These are phyloP conservation scores for Zaprionus kolodkinae DNA, from an alignment of 1,140 invertebrate species.

Conservation along the genomic window DNA sequence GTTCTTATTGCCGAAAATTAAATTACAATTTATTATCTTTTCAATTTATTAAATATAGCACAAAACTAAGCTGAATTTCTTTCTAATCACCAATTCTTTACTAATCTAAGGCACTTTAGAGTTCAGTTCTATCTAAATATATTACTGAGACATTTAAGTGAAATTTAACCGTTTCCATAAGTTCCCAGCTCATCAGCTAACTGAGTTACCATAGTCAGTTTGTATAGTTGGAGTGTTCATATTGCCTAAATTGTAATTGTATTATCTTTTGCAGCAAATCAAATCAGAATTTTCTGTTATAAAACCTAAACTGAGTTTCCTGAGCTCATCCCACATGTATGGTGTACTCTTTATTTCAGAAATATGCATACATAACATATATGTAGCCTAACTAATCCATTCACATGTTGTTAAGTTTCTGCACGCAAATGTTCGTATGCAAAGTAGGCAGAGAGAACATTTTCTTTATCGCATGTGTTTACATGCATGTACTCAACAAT, in stretches of 20 bases:
- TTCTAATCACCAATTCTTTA: too few relatives aligned
- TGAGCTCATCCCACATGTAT: neutral
- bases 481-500: slow-evolving; percentile 74
- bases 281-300: neutral
- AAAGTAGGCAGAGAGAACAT: neutral
- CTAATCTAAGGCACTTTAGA: too few relatives aligned
- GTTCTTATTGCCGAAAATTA: neutral
- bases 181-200: neutral
- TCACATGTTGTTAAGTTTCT: slow-evolving; percentile 2
- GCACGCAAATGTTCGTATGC: slow-evolving; percentile 7
- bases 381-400: neutral
- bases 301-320: neutral
- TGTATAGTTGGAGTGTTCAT: neutral
- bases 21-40: neutral
- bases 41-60: too few relatives aligned
- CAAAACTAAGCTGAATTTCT: too few relatives aligned
- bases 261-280: neutral
- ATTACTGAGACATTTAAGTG: too few relatives aligned
- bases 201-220: neutral
- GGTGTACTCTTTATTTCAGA: neutral
- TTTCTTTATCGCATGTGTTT: slow-evolving; percentile 51
- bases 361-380: neutral
- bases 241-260: neutral
- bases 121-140: too few relatives aligned
- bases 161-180: neutral